phyloP scores from a whole-genome alignment of 2,113 vertebrate species.

The Varanus salvator region DNA sequence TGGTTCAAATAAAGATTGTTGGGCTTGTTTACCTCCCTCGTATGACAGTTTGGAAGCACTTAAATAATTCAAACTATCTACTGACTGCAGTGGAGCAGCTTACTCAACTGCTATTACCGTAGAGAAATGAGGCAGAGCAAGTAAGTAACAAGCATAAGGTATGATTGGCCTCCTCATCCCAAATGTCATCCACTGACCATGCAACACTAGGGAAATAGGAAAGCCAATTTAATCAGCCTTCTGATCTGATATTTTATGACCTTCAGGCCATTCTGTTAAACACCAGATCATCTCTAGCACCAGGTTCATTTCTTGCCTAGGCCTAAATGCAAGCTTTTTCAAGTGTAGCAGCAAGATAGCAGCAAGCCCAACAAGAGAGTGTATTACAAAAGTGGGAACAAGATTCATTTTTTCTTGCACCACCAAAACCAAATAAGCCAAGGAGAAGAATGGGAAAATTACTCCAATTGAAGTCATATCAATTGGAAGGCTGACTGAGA shows the following conservation, averaged over 20 bases:
- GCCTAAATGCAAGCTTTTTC: not conserved
- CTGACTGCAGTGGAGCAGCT: rapidly evolving
- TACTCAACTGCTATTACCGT: not conserved
- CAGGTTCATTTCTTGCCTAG: not conserved
- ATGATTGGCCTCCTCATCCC: not conserved
- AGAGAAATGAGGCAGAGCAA: not conserved
- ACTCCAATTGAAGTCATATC: slow-evolving; percentile 73
- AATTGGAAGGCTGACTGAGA: slow-evolving; percentile 63
- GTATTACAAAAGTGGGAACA: slow-evolving; percentile 33
- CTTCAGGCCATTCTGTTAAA: not conserved
- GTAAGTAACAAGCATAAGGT: not conserved
- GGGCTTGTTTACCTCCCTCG: too few species aligned
- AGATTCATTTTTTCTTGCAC: slow-evolving; percentile 51
- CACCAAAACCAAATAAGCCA: slow-evolving; percentile 56
- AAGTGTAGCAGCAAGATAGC: slow-evolving; percentile 15
- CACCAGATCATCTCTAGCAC: not conserved
- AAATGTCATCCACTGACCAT: not conserved
- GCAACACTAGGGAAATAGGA: not conserved
- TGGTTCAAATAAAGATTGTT: too few species aligned
- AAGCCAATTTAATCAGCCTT: not conserved
- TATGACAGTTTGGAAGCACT: too few species aligned
- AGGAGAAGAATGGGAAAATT: slow-evolving; percentile 67
- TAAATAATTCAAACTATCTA: not conserved
- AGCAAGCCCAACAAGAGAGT: slow-evolving; percentile 8
- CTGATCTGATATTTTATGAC: not conserved